Percentiles rank a stretch among this genome's conserved stretches.
Conservation (phyloP, 2,888 invertebrate genomes). For the Oconnorella tubifera region DNA sequence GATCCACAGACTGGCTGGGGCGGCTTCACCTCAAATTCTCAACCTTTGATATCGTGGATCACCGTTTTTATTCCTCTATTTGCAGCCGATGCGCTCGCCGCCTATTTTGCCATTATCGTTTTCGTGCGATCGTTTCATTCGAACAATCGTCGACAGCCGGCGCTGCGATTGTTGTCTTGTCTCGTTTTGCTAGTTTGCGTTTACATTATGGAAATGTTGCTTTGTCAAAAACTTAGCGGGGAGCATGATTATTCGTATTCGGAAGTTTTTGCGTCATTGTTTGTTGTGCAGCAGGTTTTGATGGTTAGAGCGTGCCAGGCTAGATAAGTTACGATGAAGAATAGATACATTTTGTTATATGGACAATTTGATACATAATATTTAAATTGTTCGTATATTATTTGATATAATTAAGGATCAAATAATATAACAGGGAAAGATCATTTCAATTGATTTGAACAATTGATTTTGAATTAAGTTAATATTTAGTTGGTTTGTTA, state of each 20-base stretch:
- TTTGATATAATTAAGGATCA: too few species aligned
- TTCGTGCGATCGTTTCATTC: constrained; percentile 86
- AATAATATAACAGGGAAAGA: too few species aligned
- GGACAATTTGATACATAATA: too few species aligned
- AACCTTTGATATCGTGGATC: constrained; percentile 71
- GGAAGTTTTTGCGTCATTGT: constrained; percentile 86
- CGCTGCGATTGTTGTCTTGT: constrained; percentile 77
- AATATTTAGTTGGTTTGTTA: too few species aligned
- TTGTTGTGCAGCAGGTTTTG: constrained; percentile 81
- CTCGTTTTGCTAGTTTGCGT: constrained; percentile 75
- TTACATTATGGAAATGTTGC: constrained; percentile 83
- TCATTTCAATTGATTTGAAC: too few species aligned
- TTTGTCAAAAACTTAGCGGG: constrained; percentile 81
- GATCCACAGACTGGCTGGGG: constrained; percentile 60
- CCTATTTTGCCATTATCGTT: constrained; percentile 91
- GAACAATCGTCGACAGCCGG: constrained; percentile 66
- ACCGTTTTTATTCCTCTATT: constrained; percentile 85
- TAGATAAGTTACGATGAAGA: neutral
- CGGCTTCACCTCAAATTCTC: neutral
- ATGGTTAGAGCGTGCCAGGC: constrained; percentile 89
- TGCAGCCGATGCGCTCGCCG: constrained; percentile 84
- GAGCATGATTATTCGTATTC: constrained; percentile 79
- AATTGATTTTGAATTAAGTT: too few species aligned
- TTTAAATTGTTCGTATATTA: too few species aligned
- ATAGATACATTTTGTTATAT: neutral